Conservation (phyloP, 2,797 vertebrate species). For the Lemur catta region DNA sequence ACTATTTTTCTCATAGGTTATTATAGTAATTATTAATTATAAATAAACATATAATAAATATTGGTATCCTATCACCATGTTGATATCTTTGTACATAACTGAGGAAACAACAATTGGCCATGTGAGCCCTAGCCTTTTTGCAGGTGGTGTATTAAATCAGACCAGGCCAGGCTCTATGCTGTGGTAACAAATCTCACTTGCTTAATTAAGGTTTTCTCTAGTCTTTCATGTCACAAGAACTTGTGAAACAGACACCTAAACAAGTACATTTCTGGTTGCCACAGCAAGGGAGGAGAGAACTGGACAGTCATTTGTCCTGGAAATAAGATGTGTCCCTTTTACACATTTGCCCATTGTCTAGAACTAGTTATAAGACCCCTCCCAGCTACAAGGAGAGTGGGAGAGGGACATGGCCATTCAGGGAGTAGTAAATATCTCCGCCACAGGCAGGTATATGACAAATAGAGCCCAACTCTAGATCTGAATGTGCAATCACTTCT, state of each 20-base stretch:
- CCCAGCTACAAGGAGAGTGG: neutral
- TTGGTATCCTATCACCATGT: neutral
- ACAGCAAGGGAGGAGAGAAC: neutral
- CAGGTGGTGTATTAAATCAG: neutral
- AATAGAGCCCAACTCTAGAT: neutral
- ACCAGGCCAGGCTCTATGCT: neutral
- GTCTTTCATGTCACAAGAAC: neutral
- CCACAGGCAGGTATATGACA: neutral
- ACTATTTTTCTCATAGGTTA: neutral
- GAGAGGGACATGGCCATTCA: neutral
- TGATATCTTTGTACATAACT: neutral
- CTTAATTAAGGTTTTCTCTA: neutral
- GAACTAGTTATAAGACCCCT: neutral
- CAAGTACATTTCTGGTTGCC: neutral
- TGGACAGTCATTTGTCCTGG: neutral
- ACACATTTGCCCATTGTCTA: neutral
- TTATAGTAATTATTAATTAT: neutral
- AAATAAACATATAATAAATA: neutral
- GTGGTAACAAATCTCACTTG: slow-evolving; percentile 6
- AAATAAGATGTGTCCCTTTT: neutral
- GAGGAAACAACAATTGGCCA: neutral
- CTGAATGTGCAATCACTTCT: neutral
- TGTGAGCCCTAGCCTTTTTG: neutral
- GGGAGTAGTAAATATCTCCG: neutral
- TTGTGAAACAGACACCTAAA: slow-evolving; percentile 48